Evolutionary conservation across 2,888 invertebrate species (phyloP), one percentile per base, ranked within the genome.

Genomic region (Polia nebulosa): DNA sequence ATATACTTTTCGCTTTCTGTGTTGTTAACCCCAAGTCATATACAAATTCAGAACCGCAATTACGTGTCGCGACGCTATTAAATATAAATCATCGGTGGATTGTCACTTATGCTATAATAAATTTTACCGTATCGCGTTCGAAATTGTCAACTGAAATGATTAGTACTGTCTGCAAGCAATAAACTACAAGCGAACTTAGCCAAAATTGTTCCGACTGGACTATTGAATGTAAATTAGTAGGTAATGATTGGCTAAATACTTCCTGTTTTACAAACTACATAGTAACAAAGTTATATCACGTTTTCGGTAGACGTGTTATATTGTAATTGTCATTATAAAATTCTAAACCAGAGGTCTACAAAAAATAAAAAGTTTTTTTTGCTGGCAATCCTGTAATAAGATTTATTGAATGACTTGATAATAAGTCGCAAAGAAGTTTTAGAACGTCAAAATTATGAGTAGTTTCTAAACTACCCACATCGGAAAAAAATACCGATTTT

Each of bases 271-370:
- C 72, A 64, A 77, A 75, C 68, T 65, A 62, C 47, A 55, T 77
- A 73, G 64, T 80, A 52, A 69, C 59, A 44, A 67, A 73, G 67
- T 65, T 60, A 58, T 69, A 53, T 27, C 76, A 76, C 68, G 62
- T 80, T 86, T 88, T 88, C 36, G 84, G 74, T 78, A 76, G 84
- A 81, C 77, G 60, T 80, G 80, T 22, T 41, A 73, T 66, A 89
- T 90, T 88, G n/a, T n/a, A 88, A 90, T 88, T 85, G 86, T 87
- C 78, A 82, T 83, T 83, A 81, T 81, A 84, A 81, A 82, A 82
- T 85, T 85, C 82, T 89, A 88, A 90, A 90, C 90, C 86, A 89
- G 87, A 84, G 81, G n/a, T n/a, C n/a, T n/a, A n/a, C n/a, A n/a
- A n/a, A n/a, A n/a, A n/a, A n/a, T n/a, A n/a, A n/a, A n/a, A n/a